A percentile compares a stretch with the other conserved stretches of the same genome.
These are phyloP conservation scores for Scytalopus superciliaris DNA, from an alignment of 2,113 vertebrate genomes.

Conservation along the genomic window DNA sequence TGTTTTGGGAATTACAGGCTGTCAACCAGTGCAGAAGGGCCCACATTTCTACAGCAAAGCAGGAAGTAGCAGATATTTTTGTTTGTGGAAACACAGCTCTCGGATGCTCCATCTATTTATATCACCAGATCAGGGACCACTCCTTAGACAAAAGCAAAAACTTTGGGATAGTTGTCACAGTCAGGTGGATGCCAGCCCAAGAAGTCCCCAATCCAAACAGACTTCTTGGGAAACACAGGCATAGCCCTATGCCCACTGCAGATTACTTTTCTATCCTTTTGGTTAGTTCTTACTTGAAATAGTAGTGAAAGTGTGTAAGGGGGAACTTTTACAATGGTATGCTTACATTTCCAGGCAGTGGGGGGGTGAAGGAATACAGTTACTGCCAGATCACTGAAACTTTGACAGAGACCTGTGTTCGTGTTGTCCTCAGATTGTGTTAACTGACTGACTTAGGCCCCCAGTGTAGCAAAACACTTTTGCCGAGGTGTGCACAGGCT, in stretches of 20 bases:
- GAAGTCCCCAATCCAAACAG: not conserved
- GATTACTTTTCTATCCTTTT: not conserved
- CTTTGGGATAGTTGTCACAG: not conserved
- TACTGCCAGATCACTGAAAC: not conserved
- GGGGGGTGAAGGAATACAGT: not conserved
- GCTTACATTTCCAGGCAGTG: not conserved
- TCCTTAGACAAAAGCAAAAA: not conserved
- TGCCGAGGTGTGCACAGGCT: not conserved
- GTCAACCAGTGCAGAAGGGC: not conserved
- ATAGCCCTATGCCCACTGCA: not conserved
- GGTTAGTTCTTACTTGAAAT: not conserved
- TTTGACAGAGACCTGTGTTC: not conserved
- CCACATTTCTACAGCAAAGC: not conserved
- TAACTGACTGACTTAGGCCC: not conserved
- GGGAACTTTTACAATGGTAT: not conserved
- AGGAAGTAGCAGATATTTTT: slow-evolving; percentile 29
- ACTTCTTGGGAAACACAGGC: not conserved
- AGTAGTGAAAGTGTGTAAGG: not conserved
- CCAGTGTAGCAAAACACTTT: not conserved
- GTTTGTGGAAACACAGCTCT: not conserved
- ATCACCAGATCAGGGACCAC: accelerated
- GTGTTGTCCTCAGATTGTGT: not conserved
- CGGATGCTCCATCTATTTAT: not conserved
- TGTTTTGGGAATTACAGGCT: not conserved
- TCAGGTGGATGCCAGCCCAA: not conserved